phyloP scores from a whole-genome alignment of 2,888 invertebrate genomes.

The Conops quadrifasciatus region DNA sequence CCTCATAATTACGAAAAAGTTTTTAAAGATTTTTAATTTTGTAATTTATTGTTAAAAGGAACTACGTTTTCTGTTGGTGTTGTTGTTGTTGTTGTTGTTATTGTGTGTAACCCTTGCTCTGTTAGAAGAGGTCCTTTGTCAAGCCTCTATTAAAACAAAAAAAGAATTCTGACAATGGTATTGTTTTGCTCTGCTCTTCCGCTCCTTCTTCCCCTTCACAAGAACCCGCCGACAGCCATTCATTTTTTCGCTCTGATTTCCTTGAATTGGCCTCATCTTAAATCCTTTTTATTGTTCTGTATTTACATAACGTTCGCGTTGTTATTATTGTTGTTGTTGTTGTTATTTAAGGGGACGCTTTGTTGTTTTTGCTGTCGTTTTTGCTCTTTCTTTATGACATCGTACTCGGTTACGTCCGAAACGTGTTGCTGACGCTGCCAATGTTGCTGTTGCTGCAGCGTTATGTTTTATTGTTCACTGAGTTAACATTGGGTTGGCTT shows the following conservation, averaged over 20 bases:
- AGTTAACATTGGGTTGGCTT: constrained; percentile 11
- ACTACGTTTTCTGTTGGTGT: constrained; percentile 2
- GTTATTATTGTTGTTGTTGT: not conserved
- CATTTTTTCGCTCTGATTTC: constrained; percentile 10
- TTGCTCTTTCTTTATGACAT: too few species aligned
- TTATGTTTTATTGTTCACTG: constrained; percentile 10
- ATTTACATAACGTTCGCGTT: not conserved
- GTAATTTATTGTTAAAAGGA: too few species aligned
- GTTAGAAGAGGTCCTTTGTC: too few species aligned
- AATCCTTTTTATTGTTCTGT: constrained; percentile 32
- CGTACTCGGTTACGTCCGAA: constrained; percentile 16
- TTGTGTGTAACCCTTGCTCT: constrained; percentile 13
- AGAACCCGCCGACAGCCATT: not conserved
- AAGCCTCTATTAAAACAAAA: constrained; percentile 4
- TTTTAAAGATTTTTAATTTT: too few species aligned
- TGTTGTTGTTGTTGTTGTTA: constrained; percentile 18
- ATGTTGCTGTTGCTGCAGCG: constrained; percentile 24
- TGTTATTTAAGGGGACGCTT: too few species aligned
- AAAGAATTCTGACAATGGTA: constrained; percentile 19
- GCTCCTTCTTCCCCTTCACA: not conserved
- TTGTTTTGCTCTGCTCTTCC: constrained; percentile 17
- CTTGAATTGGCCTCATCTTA: constrained; percentile 32
- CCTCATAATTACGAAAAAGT: too few species aligned
- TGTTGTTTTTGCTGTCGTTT: constrained; percentile 17
- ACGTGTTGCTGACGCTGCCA: constrained; percentile 40